These are phyloP conservation scores for Bambusicola thoracicus DNA, from an alignment of 2,113 vertebrate genomes.

Conservation along the genomic window DNA sequence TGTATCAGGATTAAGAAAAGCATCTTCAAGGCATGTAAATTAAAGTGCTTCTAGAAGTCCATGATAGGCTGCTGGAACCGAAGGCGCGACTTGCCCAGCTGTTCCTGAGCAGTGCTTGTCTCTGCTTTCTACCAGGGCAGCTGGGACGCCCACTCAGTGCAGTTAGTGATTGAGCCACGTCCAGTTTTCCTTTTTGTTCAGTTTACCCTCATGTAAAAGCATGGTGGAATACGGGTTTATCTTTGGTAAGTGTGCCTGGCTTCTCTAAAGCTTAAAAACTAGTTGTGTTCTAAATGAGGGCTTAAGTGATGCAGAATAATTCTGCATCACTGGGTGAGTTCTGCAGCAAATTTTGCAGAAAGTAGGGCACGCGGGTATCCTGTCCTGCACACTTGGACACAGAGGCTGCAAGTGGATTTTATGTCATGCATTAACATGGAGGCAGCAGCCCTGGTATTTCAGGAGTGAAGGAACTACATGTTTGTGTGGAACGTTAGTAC, in stretches of 20 bases:
- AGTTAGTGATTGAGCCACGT: not conserved
- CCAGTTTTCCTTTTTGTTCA: not conserved
- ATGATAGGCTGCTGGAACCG: not conserved
- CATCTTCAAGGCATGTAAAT: not conserved
- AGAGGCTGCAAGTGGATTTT: not conserved
- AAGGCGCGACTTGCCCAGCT: not conserved
- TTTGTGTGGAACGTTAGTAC: not conserved
- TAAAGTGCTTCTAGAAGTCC: not conserved
- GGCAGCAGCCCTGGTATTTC: not conserved
- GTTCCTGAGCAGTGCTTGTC: not conserved
- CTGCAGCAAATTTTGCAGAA: not conserved
- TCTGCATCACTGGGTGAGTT: not conserved
- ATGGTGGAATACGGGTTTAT: not conserved
- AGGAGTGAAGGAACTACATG: not conserved
- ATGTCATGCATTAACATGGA: not conserved
- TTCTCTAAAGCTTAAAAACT: not conserved
- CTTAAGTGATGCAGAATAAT: not conserved
- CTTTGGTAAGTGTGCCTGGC: not conserved
- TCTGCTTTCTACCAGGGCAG: not conserved
- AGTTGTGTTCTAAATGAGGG: not conserved
- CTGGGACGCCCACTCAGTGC: not conserved
- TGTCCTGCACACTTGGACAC: not conserved
- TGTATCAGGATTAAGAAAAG: not conserved
- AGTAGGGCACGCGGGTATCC: accelerated
- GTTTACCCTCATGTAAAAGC: not conserved